phyloP scores from a whole-genome alignment of 37 sponge, comb jelly and placozoan genomes.

The Spongia lamella region DNA sequence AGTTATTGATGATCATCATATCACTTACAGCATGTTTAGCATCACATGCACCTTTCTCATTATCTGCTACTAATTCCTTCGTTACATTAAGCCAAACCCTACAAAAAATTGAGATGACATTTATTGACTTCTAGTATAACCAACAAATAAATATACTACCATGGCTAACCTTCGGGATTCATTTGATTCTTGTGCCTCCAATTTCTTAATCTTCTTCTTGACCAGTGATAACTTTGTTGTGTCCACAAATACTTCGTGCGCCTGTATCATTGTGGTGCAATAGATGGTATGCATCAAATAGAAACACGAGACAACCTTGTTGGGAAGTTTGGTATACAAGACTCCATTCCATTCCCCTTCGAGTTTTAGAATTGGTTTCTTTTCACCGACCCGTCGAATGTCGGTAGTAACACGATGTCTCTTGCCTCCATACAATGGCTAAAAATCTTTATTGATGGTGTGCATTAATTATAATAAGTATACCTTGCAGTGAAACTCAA shows the following conservation, averaged over 20 bases:
- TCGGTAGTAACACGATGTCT: constrained; percentile 12
- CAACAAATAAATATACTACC: too few species aligned
- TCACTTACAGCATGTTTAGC: constrained; percentile 79
- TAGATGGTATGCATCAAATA: not conserved
- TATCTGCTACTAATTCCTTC: constrained; percentile 47
- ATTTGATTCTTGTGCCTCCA: constrained; percentile 62
- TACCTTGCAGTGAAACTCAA: constrained; percentile 68
- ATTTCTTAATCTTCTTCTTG: constrained; percentile 80
- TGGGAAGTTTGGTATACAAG: constrained; percentile 76
- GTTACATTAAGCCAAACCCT: constrained; percentile 83
- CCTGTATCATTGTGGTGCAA: constrained; percentile 8
- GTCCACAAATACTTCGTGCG: constrained; percentile 86
- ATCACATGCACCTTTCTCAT: constrained; percentile 85
- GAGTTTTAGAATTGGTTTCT: constrained; percentile 74
- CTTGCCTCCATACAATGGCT: constrained; percentile 64
- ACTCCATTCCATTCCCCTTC: constrained; percentile 99
- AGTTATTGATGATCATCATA: not conserved
- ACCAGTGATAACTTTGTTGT: constrained; percentile 70
- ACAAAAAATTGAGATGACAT: too few species aligned
- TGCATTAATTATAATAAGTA: not conserved
- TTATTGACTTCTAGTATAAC: too few species aligned
- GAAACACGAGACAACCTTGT: constrained; percentile 29
- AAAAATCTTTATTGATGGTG: not conserved
- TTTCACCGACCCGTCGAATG: constrained; percentile 10
- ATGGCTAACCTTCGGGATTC: constrained; percentile 67